Evolutionary conservation across 2,888 invertebrate species (phyloP).

Genomic region (Ganaspis brasiliensis): DNA sequence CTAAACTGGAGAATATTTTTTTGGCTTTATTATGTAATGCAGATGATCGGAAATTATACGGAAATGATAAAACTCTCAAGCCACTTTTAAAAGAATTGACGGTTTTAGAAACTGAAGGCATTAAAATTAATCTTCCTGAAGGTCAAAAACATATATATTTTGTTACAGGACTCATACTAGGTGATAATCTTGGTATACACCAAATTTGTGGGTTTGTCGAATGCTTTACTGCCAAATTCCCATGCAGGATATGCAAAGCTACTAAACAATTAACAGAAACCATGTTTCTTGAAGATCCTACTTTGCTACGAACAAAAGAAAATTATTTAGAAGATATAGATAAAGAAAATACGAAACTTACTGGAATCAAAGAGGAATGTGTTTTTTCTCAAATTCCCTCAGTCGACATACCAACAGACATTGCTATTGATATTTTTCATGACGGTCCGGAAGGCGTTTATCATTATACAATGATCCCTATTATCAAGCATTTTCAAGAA

Average conservation of each 20-base stretch:
- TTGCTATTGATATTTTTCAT: slow-evolving; percentile 43
- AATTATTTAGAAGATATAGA: slow-evolving; percentile 44
- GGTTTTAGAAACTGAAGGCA: slow-evolving; percentile 57
- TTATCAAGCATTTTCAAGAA: slow-evolving; percentile 32
- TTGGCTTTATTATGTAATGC: slow-evolving; percentile 60
- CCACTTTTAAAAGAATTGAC: slow-evolving; percentile 61
- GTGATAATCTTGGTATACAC: slow-evolving; percentile 65
- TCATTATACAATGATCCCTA: slow-evolving; percentile 38
- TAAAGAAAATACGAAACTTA: slow-evolving; percentile 18
- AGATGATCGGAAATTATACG: slow-evolving; percentile 56
- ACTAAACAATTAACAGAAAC: slow-evolving; percentile 52
- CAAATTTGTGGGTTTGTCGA: slow-evolving; percentile 62
- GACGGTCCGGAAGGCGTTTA: slow-evolving; percentile 46
- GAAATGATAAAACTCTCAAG: slow-evolving; percentile 59
- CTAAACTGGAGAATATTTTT: slow-evolving; percentile 63
- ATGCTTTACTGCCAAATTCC: slow-evolving; percentile 51
- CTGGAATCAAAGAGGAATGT: slow-evolving; percentile 45
- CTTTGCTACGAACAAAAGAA: slow-evolving; percentile 11
- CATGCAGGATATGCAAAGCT: slow-evolving; percentile 56
- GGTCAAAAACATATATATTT: slow-evolving; percentile 13
- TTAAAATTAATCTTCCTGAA: slow-evolving; percentile 51
- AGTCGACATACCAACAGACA: slow-evolving; percentile 29
- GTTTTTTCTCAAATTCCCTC: slow-evolving; percentile 33
- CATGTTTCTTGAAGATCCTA: slow-evolving; percentile 11
- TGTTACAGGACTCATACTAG: slow-evolving; percentile 53